Base-by-base conservation (phyloP, 1,140 invertebrate species). In the Harpegnathos saltator region DNA sequence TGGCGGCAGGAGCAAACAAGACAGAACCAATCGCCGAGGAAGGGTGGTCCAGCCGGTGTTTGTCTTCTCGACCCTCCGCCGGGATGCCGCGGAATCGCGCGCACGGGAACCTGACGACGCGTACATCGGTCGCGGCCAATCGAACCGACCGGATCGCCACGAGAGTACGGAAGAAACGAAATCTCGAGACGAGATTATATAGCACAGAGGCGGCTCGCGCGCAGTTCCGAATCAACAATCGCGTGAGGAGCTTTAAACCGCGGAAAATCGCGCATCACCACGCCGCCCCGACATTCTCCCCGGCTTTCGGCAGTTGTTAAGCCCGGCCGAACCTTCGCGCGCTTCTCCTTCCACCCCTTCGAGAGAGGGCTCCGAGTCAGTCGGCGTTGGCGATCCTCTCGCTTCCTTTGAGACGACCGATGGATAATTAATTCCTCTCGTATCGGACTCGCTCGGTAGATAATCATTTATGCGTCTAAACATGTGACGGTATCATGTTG, bases 1-100 rank as follows among this genome's bases (percentile, higher is more conserved):
- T 91, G 91, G 90, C 90, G 83, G 81, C 74, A 84, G 86, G 85
- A 85, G 72, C 75, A 93, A 93, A 93, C 90, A 93, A 22, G n/a
- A 82, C 50, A 77, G 88, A 90, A 85, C 92, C 92, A 93, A 93
- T 93, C 88, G 87, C 84, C 75, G 83, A 85, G 56, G 86, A 91
- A 91, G 90, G 91, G 90, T 91, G 90, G 90, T 91, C 90, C 90
- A 61, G 85, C 66, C 68, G 71, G 82, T 91, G 90, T 91, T 91
- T 92, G 83, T 90, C 90, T 90, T 91, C 61, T 85, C 75, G 75
- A 74, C 71, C 82, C 84, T 72, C 84, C 77, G 65, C 26, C 48
- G 89, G 86, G 85, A 90, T 90, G 89, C 86, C 89, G 80, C 71
- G 84, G 84, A 83, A 83, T 80, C 85, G 38, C 78, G 38, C 78